Percentiles rank a stretch among this genome's conserved stretches.
These are phyloP conservation scores for Teleogryllus occipitalis DNA, from an alignment of 1,140 invertebrate species.

Conservation along the genomic window DNA sequence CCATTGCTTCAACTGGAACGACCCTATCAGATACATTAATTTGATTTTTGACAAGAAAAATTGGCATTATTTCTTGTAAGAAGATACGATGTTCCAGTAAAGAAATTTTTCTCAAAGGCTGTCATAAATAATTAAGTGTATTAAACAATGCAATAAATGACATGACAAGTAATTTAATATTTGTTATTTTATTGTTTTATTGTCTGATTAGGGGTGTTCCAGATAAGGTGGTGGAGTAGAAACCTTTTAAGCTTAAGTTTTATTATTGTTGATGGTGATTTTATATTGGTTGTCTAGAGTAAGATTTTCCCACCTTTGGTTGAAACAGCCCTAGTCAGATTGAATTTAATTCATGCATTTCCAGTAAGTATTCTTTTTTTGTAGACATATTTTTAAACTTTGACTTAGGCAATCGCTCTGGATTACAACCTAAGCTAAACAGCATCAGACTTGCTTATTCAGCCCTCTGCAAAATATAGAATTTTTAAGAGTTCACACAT, in stretches of 20 bases:
- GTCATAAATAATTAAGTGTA: neutral
- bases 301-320: slow-evolving; percentile 11
- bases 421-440: no score
- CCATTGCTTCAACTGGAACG: neutral
- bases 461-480: no score
- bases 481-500: no score
- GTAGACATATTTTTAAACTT: no score
- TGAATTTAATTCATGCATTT: neutral
- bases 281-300: slow-evolving; percentile 7
- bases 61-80: neutral
- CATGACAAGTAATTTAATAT: neutral
- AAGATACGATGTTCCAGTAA: neutral
- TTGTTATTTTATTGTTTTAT: neutral
- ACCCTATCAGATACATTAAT: neutral
- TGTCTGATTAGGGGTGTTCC: slow-evolving; percentile 19
- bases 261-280: neutral
- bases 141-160: neutral
- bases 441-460: no score
- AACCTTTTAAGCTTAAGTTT: neutral
- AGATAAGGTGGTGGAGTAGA: slow-evolving; percentile 16
- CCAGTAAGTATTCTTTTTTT: no score
- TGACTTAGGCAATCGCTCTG: no score
- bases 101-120: neutral
- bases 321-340: slow-evolving; percentile 22
- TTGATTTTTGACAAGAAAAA: neutral